Percentiles rank a stretch among this genome's conserved stretches.
Evolutionary conservation across 2,113 vertebrate genomes (phyloP).

Genomic region (Oxyura jamaicensis): DNA sequence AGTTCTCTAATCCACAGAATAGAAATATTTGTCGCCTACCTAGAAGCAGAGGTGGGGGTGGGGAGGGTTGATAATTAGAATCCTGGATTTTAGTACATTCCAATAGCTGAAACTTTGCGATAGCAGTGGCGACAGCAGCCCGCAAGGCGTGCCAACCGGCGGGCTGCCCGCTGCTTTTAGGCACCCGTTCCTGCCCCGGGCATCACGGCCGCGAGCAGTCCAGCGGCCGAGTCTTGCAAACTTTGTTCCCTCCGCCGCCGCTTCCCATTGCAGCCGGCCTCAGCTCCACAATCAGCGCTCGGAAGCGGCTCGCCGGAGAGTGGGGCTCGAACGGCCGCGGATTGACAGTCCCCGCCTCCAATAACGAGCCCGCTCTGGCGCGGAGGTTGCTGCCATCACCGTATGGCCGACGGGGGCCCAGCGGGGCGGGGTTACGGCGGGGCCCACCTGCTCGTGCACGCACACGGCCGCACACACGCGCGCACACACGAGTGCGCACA

Average conservation of each 20-base stretch:
- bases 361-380: slow-evolving; percentile 30
- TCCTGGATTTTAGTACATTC: neutral
- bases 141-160: neutral
- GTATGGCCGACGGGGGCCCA: slow-evolving; percentile 34
- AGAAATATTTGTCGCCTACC: slow-evolving; percentile 40
- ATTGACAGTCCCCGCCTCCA: slow-evolving; percentile 70
- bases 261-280: slow-evolving; percentile 49
- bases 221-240: slow-evolving; percentile 45
- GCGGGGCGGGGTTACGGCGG: slow-evolving; percentile 48
- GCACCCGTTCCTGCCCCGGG: neutral
- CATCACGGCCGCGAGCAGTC: neutral
- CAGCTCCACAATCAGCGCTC: neutral
- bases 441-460: slow-evolving; percentile 63
- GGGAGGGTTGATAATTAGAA: slow-evolving; percentile 10
- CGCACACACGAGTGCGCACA: neutral
- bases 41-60: slow-evolving; percentile 37
- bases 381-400: slow-evolving; percentile 10
- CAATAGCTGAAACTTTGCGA: slow-evolving; percentile 48
- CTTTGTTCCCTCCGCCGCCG: slow-evolving; percentile 66
- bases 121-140: neutral
- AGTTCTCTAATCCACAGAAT: slow-evolving; percentile 4
- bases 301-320: neutral
- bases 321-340: slow-evolving; percentile 15
- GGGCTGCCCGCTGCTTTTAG: neutral
- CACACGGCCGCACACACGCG: neutral